phyloP scores from a whole-genome alignment of 2,888 invertebrate species.

The Taenaris catops region DNA sequence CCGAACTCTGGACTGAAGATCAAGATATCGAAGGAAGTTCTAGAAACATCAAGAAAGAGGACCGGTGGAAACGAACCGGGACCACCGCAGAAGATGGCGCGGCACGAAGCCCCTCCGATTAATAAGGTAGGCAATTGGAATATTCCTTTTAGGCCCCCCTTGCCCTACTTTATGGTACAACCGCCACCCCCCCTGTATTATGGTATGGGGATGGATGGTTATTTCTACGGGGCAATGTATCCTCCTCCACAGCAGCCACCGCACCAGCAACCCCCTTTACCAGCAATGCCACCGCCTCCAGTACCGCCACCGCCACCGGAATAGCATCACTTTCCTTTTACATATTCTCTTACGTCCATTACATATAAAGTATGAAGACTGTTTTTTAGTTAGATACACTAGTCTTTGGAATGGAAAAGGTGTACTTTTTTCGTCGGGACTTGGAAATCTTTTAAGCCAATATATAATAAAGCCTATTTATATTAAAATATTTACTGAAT shows the following conservation, averaged over 20 bases:
- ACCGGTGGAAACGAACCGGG: constrained; percentile 44
- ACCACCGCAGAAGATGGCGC: constrained; percentile 45
- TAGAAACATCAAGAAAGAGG: constrained; percentile 68
- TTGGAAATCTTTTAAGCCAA: too few species aligned
- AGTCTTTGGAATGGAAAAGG: too few species aligned
- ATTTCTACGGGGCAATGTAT: constrained; percentile 35
- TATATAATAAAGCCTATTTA: too few species aligned
- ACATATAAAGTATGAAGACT: too few species aligned
- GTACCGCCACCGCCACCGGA: constrained; percentile 82
- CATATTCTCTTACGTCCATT: too few species aligned
- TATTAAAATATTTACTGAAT: too few species aligned
- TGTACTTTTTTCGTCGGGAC: too few species aligned
- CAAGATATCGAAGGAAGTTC: constrained; percentile 88
- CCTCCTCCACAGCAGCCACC: constrained; percentile 42
- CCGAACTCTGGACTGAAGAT: constrained; percentile 82
- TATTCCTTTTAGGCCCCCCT: constrained; percentile 45
- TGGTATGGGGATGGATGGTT: constrained; percentile 44
- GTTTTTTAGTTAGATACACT: too few species aligned
- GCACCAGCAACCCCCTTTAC: constrained; percentile 72
- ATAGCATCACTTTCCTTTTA: constrained; percentile 23
- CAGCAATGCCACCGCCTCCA: constrained; percentile 80
- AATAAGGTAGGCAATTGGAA: constrained; percentile 65
- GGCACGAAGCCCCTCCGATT: constrained; percentile 50
- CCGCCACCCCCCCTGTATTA: constrained; percentile 59
- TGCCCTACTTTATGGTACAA: constrained; percentile 62